These are phyloP conservation scores for Azemiops feae DNA, from an alignment of 2,113 vertebrate species.

Conservation along the genomic window DNA sequence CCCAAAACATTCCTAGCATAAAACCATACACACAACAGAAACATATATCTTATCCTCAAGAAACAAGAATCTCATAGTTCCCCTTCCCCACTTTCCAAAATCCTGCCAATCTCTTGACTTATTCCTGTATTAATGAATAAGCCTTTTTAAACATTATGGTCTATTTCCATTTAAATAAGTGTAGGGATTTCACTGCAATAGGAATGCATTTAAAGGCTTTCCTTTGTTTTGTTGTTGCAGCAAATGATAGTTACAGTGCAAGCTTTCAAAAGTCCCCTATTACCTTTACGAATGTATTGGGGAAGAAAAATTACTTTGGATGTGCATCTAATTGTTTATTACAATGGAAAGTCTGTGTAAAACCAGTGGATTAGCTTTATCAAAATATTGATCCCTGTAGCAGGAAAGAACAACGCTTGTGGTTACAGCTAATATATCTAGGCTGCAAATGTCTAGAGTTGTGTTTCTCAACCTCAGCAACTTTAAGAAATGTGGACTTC, in stretches of 20 bases:
- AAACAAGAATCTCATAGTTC: background rate
- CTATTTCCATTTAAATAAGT: background rate
- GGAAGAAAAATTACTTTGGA: background rate
- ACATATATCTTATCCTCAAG: background rate
- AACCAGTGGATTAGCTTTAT: background rate
- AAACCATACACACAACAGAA: background rate
- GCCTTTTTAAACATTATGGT: background rate
- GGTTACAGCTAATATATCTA: background rate
- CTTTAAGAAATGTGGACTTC: background rate
- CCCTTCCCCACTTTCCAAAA: background rate
- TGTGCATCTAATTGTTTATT: background rate
- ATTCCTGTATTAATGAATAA: background rate
- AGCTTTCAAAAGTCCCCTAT: background rate
- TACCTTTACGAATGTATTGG: background rate
- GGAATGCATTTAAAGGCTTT: background rate
- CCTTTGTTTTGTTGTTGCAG: background rate
- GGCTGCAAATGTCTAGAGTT: background rate
- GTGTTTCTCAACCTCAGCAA: background rate
- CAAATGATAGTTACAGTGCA: background rate
- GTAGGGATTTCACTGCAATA: background rate
- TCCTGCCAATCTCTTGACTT: background rate
- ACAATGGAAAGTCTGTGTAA: background rate
- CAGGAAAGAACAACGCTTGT: background rate
- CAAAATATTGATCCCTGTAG: background rate
- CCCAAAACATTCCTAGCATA: background rate